Base-by-base conservation (phyloP, 2,113 vertebrate species). In the Sphyrna mokarran region DNA sequence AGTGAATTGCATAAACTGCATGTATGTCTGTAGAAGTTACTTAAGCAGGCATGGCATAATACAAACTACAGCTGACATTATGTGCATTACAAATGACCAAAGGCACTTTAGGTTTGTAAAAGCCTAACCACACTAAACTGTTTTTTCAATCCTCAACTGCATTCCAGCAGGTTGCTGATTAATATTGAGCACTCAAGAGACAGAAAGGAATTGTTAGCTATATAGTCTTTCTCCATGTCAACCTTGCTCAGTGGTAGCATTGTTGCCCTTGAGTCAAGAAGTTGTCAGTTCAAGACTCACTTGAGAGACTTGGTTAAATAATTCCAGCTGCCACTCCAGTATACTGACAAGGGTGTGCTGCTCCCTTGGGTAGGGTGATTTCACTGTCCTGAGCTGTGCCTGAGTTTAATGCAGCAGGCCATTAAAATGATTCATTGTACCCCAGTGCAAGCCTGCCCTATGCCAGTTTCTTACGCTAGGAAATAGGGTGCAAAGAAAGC, bases 21-120 rank as follows among this genome's bases (percentile, higher is more conserved):
- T 37, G 22, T n/a, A 93, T 16, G 61, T 93, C 63, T 37, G 61
- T 66, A 66, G n/a, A 66, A 66, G n/a, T 68, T 93, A 66, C 61
- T 37, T 66, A 93, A 93, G 89, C 66, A 22, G 61, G n/a, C 66
- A 66, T 68, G 61, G 18, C 61, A 93, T 16, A 6, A 33, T 66
- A 93, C n/a, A 93, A 93, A 93, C n/a, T 66, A 22, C 61, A 93
- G 63, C 87, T 63, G 54, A 90, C 54, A 63, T 61, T 61, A 90
- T 90, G 58, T 61, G 26, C 26, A 61, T 90, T 58, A 90, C 61
- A 93, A 93, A 37, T 93, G 89, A 33, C 58, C 61, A 93, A 93
- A 93, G 37, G 16, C 33, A 40, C 33, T 93, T 93, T 37, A 63
- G 33, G 61, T 68, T 93, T 66, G 61, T 37, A 68, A 93, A 40